Base-by-base conservation (phyloP, 2,888 invertebrate genomes). In the Oxystoma pomonae region DNA sequence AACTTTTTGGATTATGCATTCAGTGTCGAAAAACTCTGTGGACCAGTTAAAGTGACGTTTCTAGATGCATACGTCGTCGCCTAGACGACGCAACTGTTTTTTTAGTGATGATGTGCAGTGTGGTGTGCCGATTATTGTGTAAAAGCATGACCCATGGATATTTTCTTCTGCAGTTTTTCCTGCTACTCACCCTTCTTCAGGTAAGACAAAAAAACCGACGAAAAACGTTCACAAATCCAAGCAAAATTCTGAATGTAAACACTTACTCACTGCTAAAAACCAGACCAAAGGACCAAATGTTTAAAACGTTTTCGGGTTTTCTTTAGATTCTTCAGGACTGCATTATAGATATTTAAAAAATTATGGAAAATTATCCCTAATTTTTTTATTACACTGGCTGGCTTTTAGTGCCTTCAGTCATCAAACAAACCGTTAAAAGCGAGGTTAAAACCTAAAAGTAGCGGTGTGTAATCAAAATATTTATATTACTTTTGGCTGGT, bases 71-170 rank as follows among this genome's bases (percentile, higher is more conserved):
- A 67, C 68, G 70, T 65, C 63, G 70, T 74, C 74, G 75, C 73
- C 72, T 72, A 70, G 69, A 70, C 72, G 75, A 72, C 71, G 69
- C 70, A 72, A 68, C 67, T 62, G 68, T 72, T 68, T 35, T 35
- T 35, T 64, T 71, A 71, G 77, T 77, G 78, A 79, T 77, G 75
- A 81, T 82, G 82, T 81, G 81, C 78, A 79, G 81, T 79, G 81
- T 81, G 75, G 79, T 81, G 80, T 81, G 82, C 81, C 80, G 81
- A 72, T 78, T 81, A 75, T 77, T 81, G 77, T 80, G 80, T 79
- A 81, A 80, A 78, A 81, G 80, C 78, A 81, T 81, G 80, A 80
- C 81, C 77, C 81, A 81, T 78, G 82, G 81, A 81, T 81, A 81
- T 78, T 81, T 81, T 74, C 76, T 81, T 75, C 81, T 81, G 76